phyloP scores from a whole-genome alignment of 2,113 vertebrate species.

The Passer montanus region DNA sequence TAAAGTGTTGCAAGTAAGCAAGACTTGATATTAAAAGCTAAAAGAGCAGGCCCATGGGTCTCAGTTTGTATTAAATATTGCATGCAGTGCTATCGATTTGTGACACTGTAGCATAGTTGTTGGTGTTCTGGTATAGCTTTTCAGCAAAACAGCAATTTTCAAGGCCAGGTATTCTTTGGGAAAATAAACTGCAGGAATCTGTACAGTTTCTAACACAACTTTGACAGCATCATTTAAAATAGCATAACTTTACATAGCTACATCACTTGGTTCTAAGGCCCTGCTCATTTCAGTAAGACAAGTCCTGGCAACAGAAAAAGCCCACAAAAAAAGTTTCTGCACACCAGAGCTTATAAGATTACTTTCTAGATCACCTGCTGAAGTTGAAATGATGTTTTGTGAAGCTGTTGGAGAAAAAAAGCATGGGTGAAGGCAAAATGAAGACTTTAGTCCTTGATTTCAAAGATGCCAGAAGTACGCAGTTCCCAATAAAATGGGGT shows the following conservation, averaged over 20 bases:
- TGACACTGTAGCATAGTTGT: not conserved
- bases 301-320: not conserved
- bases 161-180: not conserved
- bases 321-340: not conserved
- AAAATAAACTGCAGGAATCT: not conserved
- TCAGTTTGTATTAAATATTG: not conserved
- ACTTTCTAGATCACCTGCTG: not conserved
- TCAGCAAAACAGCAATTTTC: not conserved
- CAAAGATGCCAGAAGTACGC: not conserved
- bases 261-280: not conserved
- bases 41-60: not conserved
- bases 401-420: not conserved
- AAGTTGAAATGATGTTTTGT: not conserved
- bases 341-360: not conserved
- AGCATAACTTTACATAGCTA: fast-evolving
- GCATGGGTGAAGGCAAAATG: not conserved
- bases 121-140: not conserved
- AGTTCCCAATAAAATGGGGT: not conserved
- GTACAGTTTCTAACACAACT: not conserved
- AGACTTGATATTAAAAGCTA: not conserved
- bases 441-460: not conserved
- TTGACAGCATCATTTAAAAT: not conserved
- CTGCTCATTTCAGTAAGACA: not conserved
- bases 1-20: not conserved
- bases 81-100: not conserved